Base-by-base conservation (phyloP, 1,140 invertebrate species). In the Adoxophyes honmai region DNA sequence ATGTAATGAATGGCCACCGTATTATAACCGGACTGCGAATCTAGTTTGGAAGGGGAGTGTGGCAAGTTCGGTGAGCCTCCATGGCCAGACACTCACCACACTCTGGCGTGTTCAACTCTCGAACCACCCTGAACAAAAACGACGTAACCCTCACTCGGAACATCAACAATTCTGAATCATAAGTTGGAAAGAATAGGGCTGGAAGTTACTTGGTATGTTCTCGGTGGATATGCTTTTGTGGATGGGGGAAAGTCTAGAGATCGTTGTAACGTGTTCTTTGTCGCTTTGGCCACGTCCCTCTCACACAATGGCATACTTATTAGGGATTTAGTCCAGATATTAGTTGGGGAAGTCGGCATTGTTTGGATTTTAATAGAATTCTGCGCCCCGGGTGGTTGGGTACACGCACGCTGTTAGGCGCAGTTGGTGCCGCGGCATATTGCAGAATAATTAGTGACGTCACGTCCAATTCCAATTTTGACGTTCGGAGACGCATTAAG, bases 251-350 rank as follows among this genome's bases (percentile, higher is more conserved):
- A 28, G 21, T 28, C 21, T 37, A 35, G 36, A 56, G 80, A 86
- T 86, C 82, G 81, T 64, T 86, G 84, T 88, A 86, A 86, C 81
- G 81, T 84, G 83, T 83, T 82, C 83, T 86, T 86, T 88, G 83
- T 86, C 78, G 82, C 75, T 79, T 77, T 68, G 62, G 75, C 77
- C 75, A 73, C 77, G 80, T 85, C 83, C 81, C 85, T 88, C 81
- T 88, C 82, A 78, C 71, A 86, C 83, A 88, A 86, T 88, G 83
- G 83, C 81, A 85, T 86, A 88, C 83, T 88, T 88, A 88, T 88
- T 88, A 88, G 85, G 85, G 85, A 86, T 86, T 88, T 88, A 88
- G 85, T 85, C 80, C 82, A 85, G 81, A 86, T 88, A 88, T 86
- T 88, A 88, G 85, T 86, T 86, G 79, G 85, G 83, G 83, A 84